Percentiles rank a stretch among this genome's conserved stretches.
These are phyloP conservation scores for Tipula lateralis DNA, from an alignment of 2,888 invertebrate species.

Conservation along the genomic window DNA sequence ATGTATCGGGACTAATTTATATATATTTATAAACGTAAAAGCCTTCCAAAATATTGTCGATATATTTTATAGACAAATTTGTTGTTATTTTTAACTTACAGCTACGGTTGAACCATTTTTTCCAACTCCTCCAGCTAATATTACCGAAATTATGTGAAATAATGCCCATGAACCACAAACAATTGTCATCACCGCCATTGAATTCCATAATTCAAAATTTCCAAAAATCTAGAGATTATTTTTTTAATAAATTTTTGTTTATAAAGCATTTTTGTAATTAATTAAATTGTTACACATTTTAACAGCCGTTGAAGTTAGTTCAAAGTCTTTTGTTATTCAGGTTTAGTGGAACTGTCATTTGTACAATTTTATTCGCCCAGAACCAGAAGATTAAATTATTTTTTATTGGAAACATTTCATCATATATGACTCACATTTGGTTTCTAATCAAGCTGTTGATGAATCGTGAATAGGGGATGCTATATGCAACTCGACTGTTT, in stretches of 20 bases:
- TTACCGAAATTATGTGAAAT: slow-evolving; percentile 68
- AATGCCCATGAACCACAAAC: slow-evolving; percentile 67
- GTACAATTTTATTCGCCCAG: too few relatives aligned
- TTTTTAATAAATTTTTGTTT: neutral
- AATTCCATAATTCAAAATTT: slow-evolving; percentile 67
- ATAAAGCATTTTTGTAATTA: neutral
- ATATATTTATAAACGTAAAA: neutral
- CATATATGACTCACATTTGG: too few relatives aligned
- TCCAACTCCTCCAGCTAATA: slow-evolving; percentile 91
- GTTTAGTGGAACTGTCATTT: too few relatives aligned
- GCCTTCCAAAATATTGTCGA: slow-evolving; percentile 28
- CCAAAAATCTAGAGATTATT: slow-evolving; percentile 54
- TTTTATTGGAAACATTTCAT: neutral
- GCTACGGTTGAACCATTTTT: slow-evolving; percentile 99
- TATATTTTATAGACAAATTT: neutral
- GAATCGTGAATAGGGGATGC: too few relatives aligned
- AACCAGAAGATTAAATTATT: neutral
- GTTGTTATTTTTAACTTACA: slow-evolving; percentile 62
- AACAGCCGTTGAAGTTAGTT: neutral
- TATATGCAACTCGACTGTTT: too few relatives aligned
- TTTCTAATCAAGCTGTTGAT: too few relatives aligned
- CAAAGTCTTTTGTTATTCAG: neutral
- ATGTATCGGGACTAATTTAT: neutral
- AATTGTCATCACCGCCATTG: slow-evolving; percentile 69
- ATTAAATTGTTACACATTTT: neutral